Evolutionary conservation across 2,113 vertebrate species (phyloP), one percentile per base, ranked within the genome.

Genomic region (Rousettus leschenaultii): DNA sequence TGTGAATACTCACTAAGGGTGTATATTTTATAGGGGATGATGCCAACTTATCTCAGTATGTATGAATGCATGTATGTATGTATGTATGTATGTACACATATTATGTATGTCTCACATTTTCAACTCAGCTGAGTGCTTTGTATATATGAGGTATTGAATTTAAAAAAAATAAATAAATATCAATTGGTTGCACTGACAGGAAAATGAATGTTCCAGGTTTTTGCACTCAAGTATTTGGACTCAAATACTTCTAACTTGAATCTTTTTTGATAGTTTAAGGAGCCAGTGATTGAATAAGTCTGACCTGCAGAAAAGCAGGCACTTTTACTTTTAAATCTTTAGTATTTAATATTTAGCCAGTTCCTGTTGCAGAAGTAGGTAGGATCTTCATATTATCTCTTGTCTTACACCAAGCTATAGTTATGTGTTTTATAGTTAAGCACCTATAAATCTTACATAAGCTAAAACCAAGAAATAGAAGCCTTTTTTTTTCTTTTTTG

Each of bases 371-470:
- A 80, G 82, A 83, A 95, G 40, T 55, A 94, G 90, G 21, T 61
- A 63, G 40, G 5, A 18, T 55, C 45, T 84, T 96, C 79, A 55
- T 51, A 74, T 61, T 30, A 53, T 7, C 53, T 45, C 45, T 87
- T 91, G 16, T 57, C 53, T 95, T 94, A 59, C 7, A 92, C 55
- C 57, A 89, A 79, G 30, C 18, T 75, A 83, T 84, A n/a, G 84
- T 96, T 93, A 82, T 51, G 13, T 12, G 63, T 96, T 95, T 82
- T 61, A 77, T 70, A 79, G 96, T 97, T 98, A 98, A 98, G 96
- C 95, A 97, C 94, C 97, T 98, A 95, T 98, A 98, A 97, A 98
- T 98, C 96, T 98, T 98, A 97, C 3, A 74, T 97, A 97, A 97
- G 82, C 75, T 97, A 95, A 98, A 98, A 97, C 78, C 83, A 95